Conservation (phyloP, 2,113 vertebrate species). For the Apus apus region DNA sequence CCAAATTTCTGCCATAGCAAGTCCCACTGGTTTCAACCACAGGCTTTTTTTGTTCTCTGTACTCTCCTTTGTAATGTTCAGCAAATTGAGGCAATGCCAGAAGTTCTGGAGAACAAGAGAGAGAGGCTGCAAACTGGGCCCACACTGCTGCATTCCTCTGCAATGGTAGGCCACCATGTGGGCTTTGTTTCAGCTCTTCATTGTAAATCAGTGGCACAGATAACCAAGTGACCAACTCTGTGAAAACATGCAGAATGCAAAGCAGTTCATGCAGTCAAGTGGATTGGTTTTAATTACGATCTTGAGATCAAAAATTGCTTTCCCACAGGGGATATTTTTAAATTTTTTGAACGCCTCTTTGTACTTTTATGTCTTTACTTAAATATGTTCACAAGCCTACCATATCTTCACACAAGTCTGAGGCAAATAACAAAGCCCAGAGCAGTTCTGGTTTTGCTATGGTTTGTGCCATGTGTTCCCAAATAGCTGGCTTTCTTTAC, state of each 20-base stretch:
- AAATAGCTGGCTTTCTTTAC: background rate
- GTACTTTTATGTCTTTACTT: background rate
- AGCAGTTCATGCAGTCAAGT: background rate
- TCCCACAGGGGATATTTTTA: background rate
- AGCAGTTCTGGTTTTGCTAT: background rate
- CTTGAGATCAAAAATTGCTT: background rate
- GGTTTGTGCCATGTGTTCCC: background rate
- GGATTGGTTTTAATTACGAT: background rate
- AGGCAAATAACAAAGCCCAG: background rate
- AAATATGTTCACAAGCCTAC: background rate
- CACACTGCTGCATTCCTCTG: conserved; percentile 71
- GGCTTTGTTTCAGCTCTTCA: background rate
- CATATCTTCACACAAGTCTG: background rate
- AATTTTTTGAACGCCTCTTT: background rate
- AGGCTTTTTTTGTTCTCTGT: conserved; percentile 75
- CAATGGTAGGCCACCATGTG: background rate
- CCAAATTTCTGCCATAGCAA: conserved; percentile 79
- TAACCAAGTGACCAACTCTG: background rate
- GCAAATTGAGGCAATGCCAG: conserved; percentile 34
- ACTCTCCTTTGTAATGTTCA: conserved; percentile 43
- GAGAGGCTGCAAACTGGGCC: conserved; percentile 48
- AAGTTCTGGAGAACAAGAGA: conserved; percentile 65
- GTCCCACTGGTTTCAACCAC: conserved; percentile 71
- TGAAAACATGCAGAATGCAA: background rate
- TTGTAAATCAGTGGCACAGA: background rate